These are phyloP conservation scores for Pagrus major DNA, from an alignment of 2,113 vertebrate genomes.

Conservation along the genomic window DNA sequence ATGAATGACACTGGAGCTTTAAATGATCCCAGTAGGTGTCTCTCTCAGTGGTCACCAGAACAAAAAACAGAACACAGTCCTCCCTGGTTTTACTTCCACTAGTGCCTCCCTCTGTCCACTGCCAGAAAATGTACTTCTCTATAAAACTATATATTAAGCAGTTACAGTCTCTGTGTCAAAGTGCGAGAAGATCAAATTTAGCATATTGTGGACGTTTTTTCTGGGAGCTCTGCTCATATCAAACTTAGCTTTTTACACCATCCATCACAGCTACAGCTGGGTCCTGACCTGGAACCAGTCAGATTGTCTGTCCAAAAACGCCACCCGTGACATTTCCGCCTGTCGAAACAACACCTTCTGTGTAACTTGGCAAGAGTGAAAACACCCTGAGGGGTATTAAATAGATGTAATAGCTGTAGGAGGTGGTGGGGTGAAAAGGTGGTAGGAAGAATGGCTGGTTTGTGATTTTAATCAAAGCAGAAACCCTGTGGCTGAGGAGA, in stretches of 20 bases:
- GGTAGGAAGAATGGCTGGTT: constrained; percentile 47
- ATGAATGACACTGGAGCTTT: too few species aligned
- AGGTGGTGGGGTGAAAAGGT: constrained; percentile 34
- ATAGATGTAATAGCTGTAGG: constrained; percentile 50
- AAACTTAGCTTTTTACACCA: background rate
- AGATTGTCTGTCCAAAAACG: constrained; percentile 4
- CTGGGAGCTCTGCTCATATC: too few species aligned
- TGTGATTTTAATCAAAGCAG: constrained; percentile 74
- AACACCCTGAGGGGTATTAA: constrained; percentile 30
- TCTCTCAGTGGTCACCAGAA: too few species aligned
- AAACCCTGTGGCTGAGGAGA: constrained; percentile 57
- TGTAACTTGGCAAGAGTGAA: constrained; percentile 24
- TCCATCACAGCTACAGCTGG: background rate
- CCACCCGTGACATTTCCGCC: constrained; percentile 28
- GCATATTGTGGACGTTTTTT: background rate
- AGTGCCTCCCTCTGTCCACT: background rate
- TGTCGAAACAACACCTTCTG: constrained; percentile 1
- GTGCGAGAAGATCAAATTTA: background rate
- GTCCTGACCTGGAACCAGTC: constrained; percentile 16
- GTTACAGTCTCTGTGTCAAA: background rate
- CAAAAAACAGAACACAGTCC: too few species aligned
- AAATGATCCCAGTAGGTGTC: too few species aligned
- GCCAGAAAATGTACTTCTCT: background rate
- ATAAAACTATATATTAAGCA: background rate
- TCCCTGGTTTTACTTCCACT: background rate